Base-by-base conservation (phyloP, 2,888 invertebrate species). In the Rotaria magnacalcarata region DNA sequence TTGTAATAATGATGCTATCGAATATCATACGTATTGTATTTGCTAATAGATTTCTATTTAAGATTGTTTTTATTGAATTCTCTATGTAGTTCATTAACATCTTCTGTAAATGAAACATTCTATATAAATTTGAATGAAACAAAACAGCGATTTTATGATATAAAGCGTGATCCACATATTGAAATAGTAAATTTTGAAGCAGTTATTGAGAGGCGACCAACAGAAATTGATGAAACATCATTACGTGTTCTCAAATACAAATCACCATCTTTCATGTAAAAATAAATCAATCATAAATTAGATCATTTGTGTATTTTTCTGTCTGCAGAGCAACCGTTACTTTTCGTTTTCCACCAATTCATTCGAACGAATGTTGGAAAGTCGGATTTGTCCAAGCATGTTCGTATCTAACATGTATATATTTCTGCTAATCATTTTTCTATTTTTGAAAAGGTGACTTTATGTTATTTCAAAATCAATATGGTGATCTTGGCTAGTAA, bases 331-430 rank as follows among this genome's bases (percentile, higher is more conserved):
- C 90, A 4, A 88, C 88, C 50, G 90, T 90, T n/a, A 89, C 89
- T 19, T 88, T 91, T 27, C 90, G 90, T 87, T 89, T 91, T 87
- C 89, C 90, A 3, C 89, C 90, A 1, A 88, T 90, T 27, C 87
- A 87, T 24, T 89, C 89, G 52, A 88, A 89, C 19, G 89, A 90
- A 86, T 89, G 88, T 41, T 90, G 90, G 89, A 90, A 91, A 88
- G 89, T 91, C 21, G 91, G 91, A 8, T 91, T 91, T 90, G 90
- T 91, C 34, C 91, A 91, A 87, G 90, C 90, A 0, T 91, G 91
- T 87, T 90, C 90, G 8, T 89, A 90, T 84, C 10, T 34, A 16
- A 16, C 7, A 5, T 11, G 4, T 16, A 34, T 34, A 34, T 34
- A 34, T 34, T 34, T 34, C 34, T 34, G 34, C 34, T 34, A 34